Conservation (phyloP, 2,113 vertebrate species). For the Centropus unirufus region DNA sequence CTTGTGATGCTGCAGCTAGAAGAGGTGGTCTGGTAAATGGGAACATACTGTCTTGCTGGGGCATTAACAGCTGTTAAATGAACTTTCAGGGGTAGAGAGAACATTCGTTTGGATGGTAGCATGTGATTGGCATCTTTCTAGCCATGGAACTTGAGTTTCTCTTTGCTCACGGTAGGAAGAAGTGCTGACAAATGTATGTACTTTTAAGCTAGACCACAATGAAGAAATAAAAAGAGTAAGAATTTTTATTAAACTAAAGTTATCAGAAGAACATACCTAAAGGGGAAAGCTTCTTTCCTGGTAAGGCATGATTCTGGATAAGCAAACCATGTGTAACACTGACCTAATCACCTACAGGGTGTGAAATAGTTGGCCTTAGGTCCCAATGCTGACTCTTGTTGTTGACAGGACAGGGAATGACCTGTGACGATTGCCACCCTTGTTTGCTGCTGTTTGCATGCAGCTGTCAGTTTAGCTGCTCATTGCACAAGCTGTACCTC, state of each 20-base stretch:
- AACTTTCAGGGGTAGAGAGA: neutral
- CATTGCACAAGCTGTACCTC: rapidly evolving
- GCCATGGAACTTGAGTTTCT: neutral
- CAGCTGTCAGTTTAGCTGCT: neutral
- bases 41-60: neutral
- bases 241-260: neutral
- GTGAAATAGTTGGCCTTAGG: neutral
- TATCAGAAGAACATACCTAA: neutral
- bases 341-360: neutral
- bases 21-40: neutral
- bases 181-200: neutral
- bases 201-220: neutral
- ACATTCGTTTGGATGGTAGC: neutral
- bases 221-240: neutral
- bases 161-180: neutral
- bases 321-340: rapidly evolving
- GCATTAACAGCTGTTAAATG: neutral
- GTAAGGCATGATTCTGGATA: neutral
- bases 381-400: neutral
- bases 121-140: neutral
- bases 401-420: neutral
- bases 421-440: neutral
- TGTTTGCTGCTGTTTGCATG: neutral
- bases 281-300: neutral
- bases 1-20: neutral